A percentile compares a stretch with the other conserved stretches of the same genome.
These are phyloP conservation scores for Lanius collurio DNA, from an alignment of 2,113 vertebrate species.

Conservation along the genomic window DNA sequence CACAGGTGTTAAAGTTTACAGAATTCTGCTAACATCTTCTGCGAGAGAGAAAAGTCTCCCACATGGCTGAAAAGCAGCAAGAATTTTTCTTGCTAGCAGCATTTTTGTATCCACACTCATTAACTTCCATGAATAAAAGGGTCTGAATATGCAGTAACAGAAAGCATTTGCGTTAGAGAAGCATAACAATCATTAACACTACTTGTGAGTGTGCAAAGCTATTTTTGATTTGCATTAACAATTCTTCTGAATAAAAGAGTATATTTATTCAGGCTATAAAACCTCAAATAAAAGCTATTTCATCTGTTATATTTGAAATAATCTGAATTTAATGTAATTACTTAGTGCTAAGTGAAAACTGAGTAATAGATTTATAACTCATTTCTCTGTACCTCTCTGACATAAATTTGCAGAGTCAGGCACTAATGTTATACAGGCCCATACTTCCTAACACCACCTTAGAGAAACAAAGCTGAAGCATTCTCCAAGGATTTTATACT, in stretches of 20 bases:
- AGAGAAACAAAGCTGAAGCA: not conserved
- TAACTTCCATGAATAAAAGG: not conserved
- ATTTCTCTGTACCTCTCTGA: not conserved
- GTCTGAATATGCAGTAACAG: not conserved
- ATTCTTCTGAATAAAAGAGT: not conserved
- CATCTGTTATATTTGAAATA: not conserved
- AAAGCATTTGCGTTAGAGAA: not conserved
- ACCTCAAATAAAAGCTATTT: not conserved
- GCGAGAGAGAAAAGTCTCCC: no score
- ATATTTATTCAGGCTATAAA: not conserved
- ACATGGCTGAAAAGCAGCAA: no score
- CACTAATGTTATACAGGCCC: not conserved
- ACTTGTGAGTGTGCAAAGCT: not conserved
- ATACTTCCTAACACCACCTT: not conserved
- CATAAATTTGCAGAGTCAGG: not conserved
- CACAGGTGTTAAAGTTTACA: no score
- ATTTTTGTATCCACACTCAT: not conserved
- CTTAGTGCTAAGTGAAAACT: not conserved
- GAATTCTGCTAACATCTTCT: no score
- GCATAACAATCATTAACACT: not conserved
- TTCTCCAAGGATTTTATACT: not conserved
- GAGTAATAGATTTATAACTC: not conserved
- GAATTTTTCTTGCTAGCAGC: no score
- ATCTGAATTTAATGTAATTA: not conserved
- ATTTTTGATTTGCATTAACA: not conserved